These are phyloP conservation scores for Panulirus ornatus DNA, from an alignment of 1,140 invertebrate species.

Conservation along the genomic window DNA sequence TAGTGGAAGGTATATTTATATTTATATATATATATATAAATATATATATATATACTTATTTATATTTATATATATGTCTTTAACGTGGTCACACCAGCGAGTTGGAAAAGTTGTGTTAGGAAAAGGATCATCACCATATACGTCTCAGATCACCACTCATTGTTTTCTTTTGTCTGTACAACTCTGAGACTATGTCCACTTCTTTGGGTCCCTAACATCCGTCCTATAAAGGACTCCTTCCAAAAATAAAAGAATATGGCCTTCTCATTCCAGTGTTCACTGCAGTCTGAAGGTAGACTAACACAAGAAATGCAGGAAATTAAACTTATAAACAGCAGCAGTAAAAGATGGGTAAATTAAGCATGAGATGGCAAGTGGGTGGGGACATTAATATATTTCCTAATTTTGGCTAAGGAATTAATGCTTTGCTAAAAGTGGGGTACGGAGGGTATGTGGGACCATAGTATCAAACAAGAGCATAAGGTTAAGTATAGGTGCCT, in stretches of 20 bases:
- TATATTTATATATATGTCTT: constrained; percentile 41
- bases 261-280: not conserved
- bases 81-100: constrained; percentile 30
- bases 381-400: not conserved
- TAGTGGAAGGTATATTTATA: constrained; percentile 49
- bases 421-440: not conserved
- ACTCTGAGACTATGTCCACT: not conserved
- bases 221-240: not conserved
- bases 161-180: not conserved
- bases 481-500: not conserved
- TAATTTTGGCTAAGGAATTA: not conserved
- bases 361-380: not conserved
- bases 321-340: not conserved
- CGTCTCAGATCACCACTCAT: not conserved
- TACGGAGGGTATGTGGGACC: no score
- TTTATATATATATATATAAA: constrained; percentile 49
- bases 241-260: not conserved
- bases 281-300: not conserved
- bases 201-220: not conserved
- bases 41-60: constrained; percentile 1
- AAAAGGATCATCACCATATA: constrained; percentile 30
- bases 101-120: constrained; percentile 41
- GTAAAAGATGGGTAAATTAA: not conserved
- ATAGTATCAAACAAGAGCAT: not conserved
- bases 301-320: not conserved